phyloP scores from a whole-genome alignment of 2,113 vertebrate species.

The Austrofundulus limnaeus region DNA sequence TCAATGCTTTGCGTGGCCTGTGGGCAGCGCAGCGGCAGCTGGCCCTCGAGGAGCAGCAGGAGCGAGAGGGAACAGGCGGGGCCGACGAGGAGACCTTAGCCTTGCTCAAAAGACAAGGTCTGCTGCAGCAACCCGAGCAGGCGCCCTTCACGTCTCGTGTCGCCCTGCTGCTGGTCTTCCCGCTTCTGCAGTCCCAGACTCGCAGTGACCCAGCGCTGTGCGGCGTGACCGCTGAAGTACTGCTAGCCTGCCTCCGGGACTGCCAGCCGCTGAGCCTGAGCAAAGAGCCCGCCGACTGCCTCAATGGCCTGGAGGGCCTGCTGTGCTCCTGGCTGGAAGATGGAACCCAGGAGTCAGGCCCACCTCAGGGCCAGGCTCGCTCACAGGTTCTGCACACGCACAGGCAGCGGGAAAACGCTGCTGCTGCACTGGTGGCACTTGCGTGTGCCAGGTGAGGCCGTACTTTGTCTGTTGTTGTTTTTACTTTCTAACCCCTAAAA shows the following conservation, averaged over 20 bases:
- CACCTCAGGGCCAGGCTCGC: constrained; percentile 81
- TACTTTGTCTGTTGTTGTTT: background rate
- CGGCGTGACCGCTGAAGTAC: constrained; percentile 95
- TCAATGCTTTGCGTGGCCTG: constrained; percentile 93
- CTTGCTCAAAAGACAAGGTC: constrained; percentile 93
- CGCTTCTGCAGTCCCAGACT: constrained; percentile 95
- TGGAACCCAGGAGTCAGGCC: constrained; percentile 75
- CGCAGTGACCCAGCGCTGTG: constrained; percentile 95
- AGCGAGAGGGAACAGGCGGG: constrained; percentile 87
- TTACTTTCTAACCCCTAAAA: background rate
- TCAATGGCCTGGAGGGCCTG: constrained; percentile 92
- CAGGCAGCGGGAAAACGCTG: constrained; percentile 94
- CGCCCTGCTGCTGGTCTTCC: constrained; percentile 94
- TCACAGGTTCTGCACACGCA: constrained; percentile 82
- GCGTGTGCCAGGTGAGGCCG: constrained; percentile 91
- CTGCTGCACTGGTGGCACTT: constrained; percentile 94
- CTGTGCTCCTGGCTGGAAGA: constrained; percentile 98
- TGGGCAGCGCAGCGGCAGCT: constrained; percentile 98
- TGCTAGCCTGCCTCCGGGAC: constrained; percentile 94
- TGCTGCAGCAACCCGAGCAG: constrained; percentile 93
- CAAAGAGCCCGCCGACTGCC: constrained; percentile 96
- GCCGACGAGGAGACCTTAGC: constrained; percentile 91
- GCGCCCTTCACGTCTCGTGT: constrained; percentile 96
- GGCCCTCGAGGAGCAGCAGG: constrained; percentile 96
- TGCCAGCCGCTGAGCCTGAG: constrained; percentile 97